Evolutionary conservation across 2,888 invertebrate genomes (phyloP).

Genomic region (Oscheius myriophilus): DNA sequence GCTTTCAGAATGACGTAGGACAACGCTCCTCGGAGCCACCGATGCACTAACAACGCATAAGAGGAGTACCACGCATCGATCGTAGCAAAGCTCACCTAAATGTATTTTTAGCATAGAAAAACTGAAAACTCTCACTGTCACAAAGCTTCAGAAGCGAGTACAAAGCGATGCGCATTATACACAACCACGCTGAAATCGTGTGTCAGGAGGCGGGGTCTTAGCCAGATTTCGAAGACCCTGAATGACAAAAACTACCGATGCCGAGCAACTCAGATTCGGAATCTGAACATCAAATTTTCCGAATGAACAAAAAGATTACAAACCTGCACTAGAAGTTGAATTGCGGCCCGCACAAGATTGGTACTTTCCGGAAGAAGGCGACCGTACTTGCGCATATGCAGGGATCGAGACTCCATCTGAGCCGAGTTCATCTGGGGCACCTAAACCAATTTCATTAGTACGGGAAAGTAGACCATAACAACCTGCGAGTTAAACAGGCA

Average conservation of each 20-base stretch:
- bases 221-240: slow-evolving; percentile 51
- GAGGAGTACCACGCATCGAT: slow-evolving; percentile 86
- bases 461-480: not conserved
- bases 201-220: slow-evolving; percentile 42
- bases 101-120: slow-evolving; percentile 33
- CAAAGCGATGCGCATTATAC: slow-evolving; percentile 85
- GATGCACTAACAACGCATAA: slow-evolving; percentile 87
- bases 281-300: too few species aligned
- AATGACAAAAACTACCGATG: slow-evolving; percentile 76
- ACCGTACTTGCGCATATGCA: slow-evolving; percentile 55
- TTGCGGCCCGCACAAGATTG: slow-evolving; percentile 4
- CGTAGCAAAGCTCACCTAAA: slow-evolving; percentile 71
- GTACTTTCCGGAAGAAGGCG: slow-evolving; percentile 54
- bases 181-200: slow-evolving; percentile 77
- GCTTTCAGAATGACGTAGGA: slow-evolving; percentile 43
- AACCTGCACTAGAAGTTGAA: slow-evolving; percentile 50
- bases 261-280: slow-evolving; percentile 52
- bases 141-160: slow-evolving; percentile 89
- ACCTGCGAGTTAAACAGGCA: slow-evolving; percentile 86
- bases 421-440: slow-evolving; percentile 70
- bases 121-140: slow-evolving; percentile 39
- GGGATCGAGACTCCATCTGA: slow-evolving; percentile 50
- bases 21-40: slow-evolving; percentile 78
- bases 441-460: slow-evolving; percentile 33
- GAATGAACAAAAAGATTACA: too few species aligned